Conservation (phyloP, 2,113 vertebrate genomes). For the Lethenteron camtschaticum region DNA sequence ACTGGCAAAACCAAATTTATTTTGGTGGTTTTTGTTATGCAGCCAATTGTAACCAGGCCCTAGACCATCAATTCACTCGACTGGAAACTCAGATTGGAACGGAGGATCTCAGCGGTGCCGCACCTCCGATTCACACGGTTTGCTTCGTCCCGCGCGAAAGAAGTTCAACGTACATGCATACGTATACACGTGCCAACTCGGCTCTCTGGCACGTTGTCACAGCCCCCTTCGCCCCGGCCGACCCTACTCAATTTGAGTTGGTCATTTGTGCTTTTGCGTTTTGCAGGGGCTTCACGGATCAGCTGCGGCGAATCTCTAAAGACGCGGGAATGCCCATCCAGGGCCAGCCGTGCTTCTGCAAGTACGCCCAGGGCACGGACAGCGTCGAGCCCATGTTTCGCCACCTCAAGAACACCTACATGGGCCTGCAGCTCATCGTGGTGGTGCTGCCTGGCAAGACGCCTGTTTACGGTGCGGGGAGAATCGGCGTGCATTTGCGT, state of each 20-base stretch:
- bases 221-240: too few relatives aligned
- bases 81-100: too few relatives aligned
- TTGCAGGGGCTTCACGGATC: conserved; percentile 71
- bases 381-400: conserved; percentile 97
- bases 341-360: conserved; percentile 94
- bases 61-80: too few relatives aligned
- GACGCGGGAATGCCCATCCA: conserved; percentile 92
- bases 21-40: too few relatives aligned
- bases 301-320: conserved; percentile 86
- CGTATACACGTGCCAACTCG: too few relatives aligned
- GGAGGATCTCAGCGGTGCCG: too few relatives aligned
- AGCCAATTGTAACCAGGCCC: too few relatives aligned
- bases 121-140: too few relatives aligned
- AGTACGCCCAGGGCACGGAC: conserved; percentile 88
- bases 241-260: conserved; percentile 8
- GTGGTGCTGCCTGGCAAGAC: conserved; percentile 93
- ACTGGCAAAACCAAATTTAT: too few relatives aligned
- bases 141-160: too few relatives aligned
- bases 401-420: conserved; percentile 95
- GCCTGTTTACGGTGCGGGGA: conserved; percentile 55
- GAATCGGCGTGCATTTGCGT: neutral
- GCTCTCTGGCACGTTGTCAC: too few relatives aligned
- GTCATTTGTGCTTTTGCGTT: conserved; percentile 7
- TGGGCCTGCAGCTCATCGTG: conserved; percentile 90
- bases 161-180: too few relatives aligned